Conservation (phyloP, 2,797 vertebrate species). For the Spea hammondii region DNA sequence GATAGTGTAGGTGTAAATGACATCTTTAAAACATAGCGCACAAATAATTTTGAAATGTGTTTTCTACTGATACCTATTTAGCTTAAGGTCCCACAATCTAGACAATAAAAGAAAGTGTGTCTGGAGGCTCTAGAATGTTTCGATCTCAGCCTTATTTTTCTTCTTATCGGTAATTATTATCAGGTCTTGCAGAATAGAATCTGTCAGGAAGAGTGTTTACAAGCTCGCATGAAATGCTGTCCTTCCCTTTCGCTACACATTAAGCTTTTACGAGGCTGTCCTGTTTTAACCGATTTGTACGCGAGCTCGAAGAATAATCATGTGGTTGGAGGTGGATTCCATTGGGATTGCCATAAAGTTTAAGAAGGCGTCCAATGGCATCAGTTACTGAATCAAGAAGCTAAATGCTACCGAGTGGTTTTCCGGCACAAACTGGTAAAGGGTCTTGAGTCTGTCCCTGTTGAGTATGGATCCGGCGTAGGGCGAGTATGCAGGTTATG, state of each 20-base stretch:
- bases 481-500: too few relatives aligned
- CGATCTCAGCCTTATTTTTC: not conserved
- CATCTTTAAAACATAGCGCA: too few relatives aligned
- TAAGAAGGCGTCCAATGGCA: not conserved
- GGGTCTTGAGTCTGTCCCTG: too few relatives aligned
- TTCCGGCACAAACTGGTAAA: not conserved
- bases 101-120: not conserved
- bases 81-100: not conserved
- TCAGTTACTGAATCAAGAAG: not conserved
- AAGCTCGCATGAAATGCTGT: not conserved
- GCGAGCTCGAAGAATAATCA: not conserved
- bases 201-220: constrained; percentile 14
- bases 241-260: not conserved
- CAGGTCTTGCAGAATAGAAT: not conserved
- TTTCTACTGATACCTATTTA: too few relatives aligned
- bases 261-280: constrained; percentile 12
- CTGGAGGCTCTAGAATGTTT: not conserved
- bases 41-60: too few relatives aligned
- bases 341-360: not conserved
- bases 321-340: not conserved
- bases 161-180: constrained; percentile 15
- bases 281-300: not conserved
- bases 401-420: not conserved
- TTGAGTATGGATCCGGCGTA: too few relatives aligned
- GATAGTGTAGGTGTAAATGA: too few relatives aligned